Percentiles rank a stretch among this genome's conserved stretches.
phyloP scores from a whole-genome alignment of 2,888 invertebrate genomes.

The Melanargia galathea region DNA sequence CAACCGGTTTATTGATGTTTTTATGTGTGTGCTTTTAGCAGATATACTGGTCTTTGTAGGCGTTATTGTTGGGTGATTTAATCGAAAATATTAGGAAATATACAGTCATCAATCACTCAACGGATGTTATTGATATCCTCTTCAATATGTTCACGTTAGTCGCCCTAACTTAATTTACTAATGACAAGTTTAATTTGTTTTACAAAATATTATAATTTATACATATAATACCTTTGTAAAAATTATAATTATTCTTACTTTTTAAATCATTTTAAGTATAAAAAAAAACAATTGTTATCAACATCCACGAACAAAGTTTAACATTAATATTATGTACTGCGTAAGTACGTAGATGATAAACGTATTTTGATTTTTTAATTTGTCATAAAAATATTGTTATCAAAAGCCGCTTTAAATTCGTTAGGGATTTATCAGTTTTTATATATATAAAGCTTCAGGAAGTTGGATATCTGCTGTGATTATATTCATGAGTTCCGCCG shows the following conservation, averaged over 20 bases:
- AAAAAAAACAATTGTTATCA: not conserved
- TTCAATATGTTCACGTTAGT: not conserved
- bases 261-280: not conserved
- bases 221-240: too few species aligned
- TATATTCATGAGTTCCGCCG: conserved; percentile 2
- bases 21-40: not conserved
- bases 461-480: not conserved
- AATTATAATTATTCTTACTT: not conserved
- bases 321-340: too few species aligned
- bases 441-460: not conserved
- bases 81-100: conserved; percentile 4
- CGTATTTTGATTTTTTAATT: not conserved
- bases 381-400: conserved; percentile 3
- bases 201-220: too few species aligned
- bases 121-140: not conserved
- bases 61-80: not conserved
- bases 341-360: too few species aligned
- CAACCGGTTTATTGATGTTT: not conserved
- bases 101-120: not conserved
- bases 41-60: not conserved
- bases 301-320: too few species aligned
- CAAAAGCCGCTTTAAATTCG: conserved; percentile 2
- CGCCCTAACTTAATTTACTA: not conserved
- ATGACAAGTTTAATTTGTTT: not conserved
- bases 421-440: not conserved